These are phyloP conservation scores for Lophotis ruficrista DNA, from an alignment of 2,113 vertebrate genomes.

Conservation along the genomic window DNA sequence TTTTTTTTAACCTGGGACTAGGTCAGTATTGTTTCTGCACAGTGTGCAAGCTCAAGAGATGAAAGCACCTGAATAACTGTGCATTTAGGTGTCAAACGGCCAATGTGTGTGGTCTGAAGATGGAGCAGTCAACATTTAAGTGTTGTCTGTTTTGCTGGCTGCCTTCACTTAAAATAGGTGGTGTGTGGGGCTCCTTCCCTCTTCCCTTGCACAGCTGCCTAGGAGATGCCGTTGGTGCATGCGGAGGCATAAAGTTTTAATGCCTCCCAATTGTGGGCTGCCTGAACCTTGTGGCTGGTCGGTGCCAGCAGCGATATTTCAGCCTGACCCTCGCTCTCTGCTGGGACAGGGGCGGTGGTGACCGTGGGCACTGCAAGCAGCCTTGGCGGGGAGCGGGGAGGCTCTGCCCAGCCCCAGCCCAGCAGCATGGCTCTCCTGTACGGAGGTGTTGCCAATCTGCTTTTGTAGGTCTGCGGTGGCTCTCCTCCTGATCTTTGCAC, in stretches of 20 bases:
- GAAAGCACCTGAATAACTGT: background rate
- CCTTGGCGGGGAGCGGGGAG: fast-evolving
- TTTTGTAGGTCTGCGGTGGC: background rate
- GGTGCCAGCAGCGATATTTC: background rate
- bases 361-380: background rate
- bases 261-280: background rate
- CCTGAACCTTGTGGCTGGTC: background rate
- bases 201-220: background rate
- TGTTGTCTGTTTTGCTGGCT: background rate
- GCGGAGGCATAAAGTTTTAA: background rate
- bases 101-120: constrained; percentile 32
- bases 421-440: background rate
- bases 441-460: background rate
- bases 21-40: background rate
- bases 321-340: background rate
- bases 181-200: background rate
- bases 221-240: background rate
- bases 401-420: background rate
- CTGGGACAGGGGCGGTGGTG: background rate
- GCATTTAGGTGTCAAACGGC: background rate
- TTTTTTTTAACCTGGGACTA: background rate
- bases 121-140: background rate
- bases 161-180: background rate
- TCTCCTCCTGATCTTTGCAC: background rate
- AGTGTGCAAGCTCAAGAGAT: background rate